Percentiles rank a stretch among this genome's conserved stretches.
Evolutionary conservation across 2,113 vertebrate genomes (phyloP).

Genomic region (Phyllostomus discolor): DNA sequence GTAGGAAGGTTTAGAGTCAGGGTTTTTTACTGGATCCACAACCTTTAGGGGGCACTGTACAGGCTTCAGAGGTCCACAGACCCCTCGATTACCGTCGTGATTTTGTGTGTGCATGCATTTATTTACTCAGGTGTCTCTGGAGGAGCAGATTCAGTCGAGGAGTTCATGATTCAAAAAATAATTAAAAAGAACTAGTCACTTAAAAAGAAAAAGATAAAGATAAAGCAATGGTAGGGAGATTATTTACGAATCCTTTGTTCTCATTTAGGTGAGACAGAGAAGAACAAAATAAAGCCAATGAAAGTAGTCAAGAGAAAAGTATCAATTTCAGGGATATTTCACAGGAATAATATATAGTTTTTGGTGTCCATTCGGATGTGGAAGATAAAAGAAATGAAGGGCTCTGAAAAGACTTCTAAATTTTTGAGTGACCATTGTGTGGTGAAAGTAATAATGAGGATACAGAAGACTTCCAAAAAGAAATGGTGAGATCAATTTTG

Average conservation of each 20-base stretch:
- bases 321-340: not conserved
- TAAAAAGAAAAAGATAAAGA: not conserved
- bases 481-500: not conserved
- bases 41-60: accelerated
- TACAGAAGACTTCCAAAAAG: not conserved
- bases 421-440: not conserved
- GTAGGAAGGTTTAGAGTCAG: not conserved
- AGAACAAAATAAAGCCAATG: not conserved
- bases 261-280: not conserved
- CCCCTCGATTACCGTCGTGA: not conserved
- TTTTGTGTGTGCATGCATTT: not conserved
- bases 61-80: no score
- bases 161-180: not conserved
- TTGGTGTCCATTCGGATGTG: not conserved
- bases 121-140: not conserved
- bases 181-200: not conserved
- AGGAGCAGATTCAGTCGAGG: not conserved
- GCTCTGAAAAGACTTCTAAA: not conserved
- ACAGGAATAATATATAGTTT: not conserved
- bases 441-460: not conserved
- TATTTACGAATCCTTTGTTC: not conserved
- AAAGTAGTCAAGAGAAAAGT: not conserved
- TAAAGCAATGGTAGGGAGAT: not conserved
- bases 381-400: not conserved
- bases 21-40: not conserved